phyloP scores from a whole-genome alignment of 2,888 invertebrate species.

The Atherix ibis region DNA sequence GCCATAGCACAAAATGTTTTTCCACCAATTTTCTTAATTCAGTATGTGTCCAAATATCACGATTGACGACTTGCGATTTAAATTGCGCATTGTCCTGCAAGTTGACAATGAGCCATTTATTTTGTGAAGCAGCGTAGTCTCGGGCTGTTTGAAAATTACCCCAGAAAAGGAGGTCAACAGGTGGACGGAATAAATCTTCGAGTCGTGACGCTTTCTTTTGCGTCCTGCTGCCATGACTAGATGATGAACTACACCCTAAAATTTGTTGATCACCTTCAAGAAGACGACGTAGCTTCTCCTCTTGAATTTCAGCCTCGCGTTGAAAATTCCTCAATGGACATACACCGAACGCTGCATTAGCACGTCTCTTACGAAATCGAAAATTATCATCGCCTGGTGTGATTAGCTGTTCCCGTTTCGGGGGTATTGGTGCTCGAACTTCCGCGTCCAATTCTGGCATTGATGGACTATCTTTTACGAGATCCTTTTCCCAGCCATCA shows the following conservation, averaged over 20 bases:
- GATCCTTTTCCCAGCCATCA: no score
- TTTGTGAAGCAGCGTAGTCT: conserved; percentile 36
- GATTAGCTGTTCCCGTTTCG: conserved; percentile 27
- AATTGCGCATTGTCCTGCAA: conserved; percentile 33
- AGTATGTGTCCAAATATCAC: conserved; percentile 52
- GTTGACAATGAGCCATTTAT: conserved; percentile 54
- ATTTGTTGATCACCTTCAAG: background rate
- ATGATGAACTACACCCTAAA: background rate
- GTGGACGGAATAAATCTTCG: conserved; percentile 38
- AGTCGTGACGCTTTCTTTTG: conserved; percentile 31
- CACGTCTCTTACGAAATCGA: conserved; percentile 20
- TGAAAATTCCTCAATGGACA: conserved; percentile 30
- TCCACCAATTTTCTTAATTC: conserved; percentile 43
- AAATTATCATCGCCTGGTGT: conserved; percentile 31
- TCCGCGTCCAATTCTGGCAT: background rate
- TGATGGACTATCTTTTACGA: conserved; percentile 3
- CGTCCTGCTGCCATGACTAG: background rate
- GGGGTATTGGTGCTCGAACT: conserved; percentile 29
- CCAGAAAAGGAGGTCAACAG: conserved; percentile 45
- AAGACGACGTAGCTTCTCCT: conserved; percentile 18
- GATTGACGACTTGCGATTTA: conserved; percentile 49
- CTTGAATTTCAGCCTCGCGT: conserved; percentile 28
- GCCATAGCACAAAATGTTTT: conserved; percentile 52
- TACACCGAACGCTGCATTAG: conserved; percentile 21
- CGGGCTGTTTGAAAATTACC: conserved; percentile 43